Base-by-base conservation (phyloP, 2,888 invertebrate genomes). In the Camponotus fellah region DNA sequence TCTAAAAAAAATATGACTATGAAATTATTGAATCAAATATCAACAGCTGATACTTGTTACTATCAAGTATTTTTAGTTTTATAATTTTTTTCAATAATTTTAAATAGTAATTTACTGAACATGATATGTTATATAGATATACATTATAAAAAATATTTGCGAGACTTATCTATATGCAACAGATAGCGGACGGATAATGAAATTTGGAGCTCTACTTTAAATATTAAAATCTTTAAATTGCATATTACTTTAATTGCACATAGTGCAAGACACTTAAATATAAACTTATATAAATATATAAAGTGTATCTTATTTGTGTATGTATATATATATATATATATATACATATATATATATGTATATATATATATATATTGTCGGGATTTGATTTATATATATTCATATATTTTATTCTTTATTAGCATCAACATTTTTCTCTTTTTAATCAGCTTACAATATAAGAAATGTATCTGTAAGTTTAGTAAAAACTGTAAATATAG, bases 351-450 rank as follows among this genome's bases (percentile, higher is more conserved):
- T 17, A 14, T 17, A 12, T 14, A 12, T 14, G n/a, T n/a, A 26
- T 49, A 17, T 17, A 49, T 49, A 49, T 17, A 14, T 17, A 12
- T 14, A 12, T 14, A 46, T 49, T 49, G 46, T 49, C 46, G 14
- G 46, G 3, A 26, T 26, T 26, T 2, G 2, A 26, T 26, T 26
- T 26, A 26, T 2, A 46, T 46, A 49, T 49, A 49, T 49, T 58
- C 14, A 58, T 32, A 4, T 34, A 43, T 21, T 71, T 71, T 69
- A 79, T 79, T 69, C 69, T 79, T 77, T 26, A 26, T 26, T 26
- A 2, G 49, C 6, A 43, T 40, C 49, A 76, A 65, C 49, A 26
- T 26, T 2, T 53, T 53, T 53, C 17, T 53, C 17, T 49, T 12
- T 79, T 21, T 69, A 14, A 21, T 17, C 56, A 58, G 14, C 6